phyloP scores from a whole-genome alignment of 2,113 vertebrate species.

The Nesogale talazaci region DNA sequence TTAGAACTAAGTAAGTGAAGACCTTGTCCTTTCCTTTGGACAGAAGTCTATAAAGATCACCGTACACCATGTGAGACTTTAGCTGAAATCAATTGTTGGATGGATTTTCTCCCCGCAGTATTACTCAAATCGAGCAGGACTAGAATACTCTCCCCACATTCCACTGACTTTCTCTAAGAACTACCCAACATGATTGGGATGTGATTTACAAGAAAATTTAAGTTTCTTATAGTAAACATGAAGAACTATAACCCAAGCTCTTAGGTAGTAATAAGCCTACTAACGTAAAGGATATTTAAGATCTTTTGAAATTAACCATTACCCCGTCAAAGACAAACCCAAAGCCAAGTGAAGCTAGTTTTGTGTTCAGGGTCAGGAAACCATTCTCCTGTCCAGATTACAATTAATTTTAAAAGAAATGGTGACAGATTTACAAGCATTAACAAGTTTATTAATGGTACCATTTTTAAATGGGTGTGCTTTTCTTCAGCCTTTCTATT shows the following conservation, averaged over 20 bases:
- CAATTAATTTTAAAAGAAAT: constrained; percentile 33
- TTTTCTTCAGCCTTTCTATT: not conserved
- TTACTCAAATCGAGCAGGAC: constrained; percentile 21
- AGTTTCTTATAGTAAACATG: constrained; percentile 24
- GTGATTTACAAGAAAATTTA: not conserved
- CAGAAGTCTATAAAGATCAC: not conserved
- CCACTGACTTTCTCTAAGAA: constrained; percentile 36
- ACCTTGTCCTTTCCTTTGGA: not conserved
- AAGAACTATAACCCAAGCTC: not conserved
- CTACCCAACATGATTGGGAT: not conserved
- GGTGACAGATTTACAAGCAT: constrained; percentile 14
- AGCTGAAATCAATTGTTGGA: constrained; percentile 44
- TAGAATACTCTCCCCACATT: constrained; percentile 18
- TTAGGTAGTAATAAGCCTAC: constrained; percentile 35
- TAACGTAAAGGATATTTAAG: not conserved
- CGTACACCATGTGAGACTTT: not conserved
- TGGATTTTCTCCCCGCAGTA: not conserved
- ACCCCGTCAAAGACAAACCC: not conserved
- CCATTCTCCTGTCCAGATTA: constrained; percentile 22
- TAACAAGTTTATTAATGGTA: not conserved
- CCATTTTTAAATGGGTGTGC: constrained; percentile 7
- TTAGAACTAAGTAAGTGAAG: not conserved
- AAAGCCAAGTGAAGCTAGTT: constrained; percentile 42
- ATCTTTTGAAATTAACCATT: constrained; percentile 56
- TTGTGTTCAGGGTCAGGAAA: constrained; percentile 3